A percentile compares a stretch with the other conserved stretches of the same genome.
Evolutionary conservation across 2,113 vertebrate species (phyloP).

Genomic region (Anser cygnoides): DNA sequence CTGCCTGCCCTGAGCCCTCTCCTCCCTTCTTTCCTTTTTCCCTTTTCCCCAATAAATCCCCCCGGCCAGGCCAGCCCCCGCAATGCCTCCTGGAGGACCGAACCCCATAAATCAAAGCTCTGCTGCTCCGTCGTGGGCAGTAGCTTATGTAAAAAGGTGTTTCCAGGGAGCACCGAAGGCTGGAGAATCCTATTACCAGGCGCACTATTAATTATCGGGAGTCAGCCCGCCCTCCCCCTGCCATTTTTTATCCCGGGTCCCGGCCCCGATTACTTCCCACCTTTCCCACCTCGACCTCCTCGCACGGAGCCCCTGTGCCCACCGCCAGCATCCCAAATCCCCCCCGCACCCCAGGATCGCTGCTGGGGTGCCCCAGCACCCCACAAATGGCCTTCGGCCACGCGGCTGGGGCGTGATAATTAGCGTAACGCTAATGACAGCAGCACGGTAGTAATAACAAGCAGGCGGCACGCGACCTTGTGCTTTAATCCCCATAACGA

Average conservation of each 20-base stretch:
- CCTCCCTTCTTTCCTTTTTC: not conserved
- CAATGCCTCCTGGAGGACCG: constrained; percentile 59
- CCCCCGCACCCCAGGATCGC: not conserved
- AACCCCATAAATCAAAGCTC: constrained; percentile 79
- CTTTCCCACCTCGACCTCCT: not conserved
- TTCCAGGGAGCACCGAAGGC: constrained; percentile 75
- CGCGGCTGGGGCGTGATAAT: not conserved
- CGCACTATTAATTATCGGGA: constrained; percentile 79
- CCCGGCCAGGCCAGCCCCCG: constrained; percentile 21
- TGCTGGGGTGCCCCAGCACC: not conserved
- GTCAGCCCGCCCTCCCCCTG: constrained; percentile 70
- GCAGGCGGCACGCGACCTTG: not conserved
- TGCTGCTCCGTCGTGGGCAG: constrained; percentile 66
- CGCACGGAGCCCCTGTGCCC: accelerated
- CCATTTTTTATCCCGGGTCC: constrained; percentile 78
- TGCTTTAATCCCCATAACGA: not conserved
- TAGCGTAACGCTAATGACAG: too few species aligned
- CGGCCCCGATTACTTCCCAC: constrained; percentile 72
- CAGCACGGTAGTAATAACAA: accelerated
- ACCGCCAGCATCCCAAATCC: not conserved
- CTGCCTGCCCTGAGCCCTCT: not conserved
- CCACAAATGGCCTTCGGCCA: not conserved
- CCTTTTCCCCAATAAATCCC: constrained; percentile 35
- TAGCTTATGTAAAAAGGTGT: constrained; percentile 81
- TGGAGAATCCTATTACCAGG: constrained; percentile 82